Conservation (phyloP, 2,113 vertebrate genomes). For the Pollimyrus isidori region DNA sequence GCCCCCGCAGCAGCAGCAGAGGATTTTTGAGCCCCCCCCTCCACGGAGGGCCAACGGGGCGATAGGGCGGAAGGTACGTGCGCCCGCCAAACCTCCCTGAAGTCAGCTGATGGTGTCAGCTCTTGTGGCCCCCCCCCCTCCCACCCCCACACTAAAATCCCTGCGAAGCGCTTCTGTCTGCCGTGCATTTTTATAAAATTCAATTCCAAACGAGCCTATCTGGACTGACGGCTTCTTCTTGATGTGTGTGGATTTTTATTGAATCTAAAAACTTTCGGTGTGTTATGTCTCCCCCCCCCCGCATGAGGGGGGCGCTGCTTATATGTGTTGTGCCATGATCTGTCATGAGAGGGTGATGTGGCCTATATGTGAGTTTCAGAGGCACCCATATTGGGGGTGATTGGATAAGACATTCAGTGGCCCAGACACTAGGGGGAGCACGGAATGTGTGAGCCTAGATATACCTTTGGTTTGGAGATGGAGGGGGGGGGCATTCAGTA, state of each 20-base stretch:
- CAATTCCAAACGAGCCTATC: not conserved
- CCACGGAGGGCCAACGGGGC: conserved; percentile 84
- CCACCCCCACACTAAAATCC: not conserved
- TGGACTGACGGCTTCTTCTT: not conserved
- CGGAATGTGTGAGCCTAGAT: not conserved
- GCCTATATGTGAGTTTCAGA: not conserved
- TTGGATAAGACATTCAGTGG: not conserved
- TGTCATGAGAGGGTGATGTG: not conserved
- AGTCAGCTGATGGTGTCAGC: conserved; percentile 19
- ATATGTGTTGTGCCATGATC: not conserved
- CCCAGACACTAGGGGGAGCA: not conserved
- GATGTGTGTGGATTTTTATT: not conserved
- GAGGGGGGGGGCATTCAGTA: not conserved
- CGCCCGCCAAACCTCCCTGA: conserved; percentile 7
- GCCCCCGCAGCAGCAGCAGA: conserved; percentile 90
- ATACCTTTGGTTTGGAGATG: not conserved
- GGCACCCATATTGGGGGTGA: not conserved
- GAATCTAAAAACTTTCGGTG: not conserved
- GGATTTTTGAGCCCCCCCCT: conserved; percentile 91
- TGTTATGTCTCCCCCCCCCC: not conserved
- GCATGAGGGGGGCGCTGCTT: not conserved
- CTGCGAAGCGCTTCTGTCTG: not conserved
- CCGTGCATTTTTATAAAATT: not conserved
- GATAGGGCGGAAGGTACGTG: conserved; percentile 85
- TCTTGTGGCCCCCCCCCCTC: not conserved